Percentiles rank a stretch among this genome's conserved stretches.
Evolutionary conservation across 2,113 vertebrate species (phyloP).

Genomic region (Varanus komodoensis): DNA sequence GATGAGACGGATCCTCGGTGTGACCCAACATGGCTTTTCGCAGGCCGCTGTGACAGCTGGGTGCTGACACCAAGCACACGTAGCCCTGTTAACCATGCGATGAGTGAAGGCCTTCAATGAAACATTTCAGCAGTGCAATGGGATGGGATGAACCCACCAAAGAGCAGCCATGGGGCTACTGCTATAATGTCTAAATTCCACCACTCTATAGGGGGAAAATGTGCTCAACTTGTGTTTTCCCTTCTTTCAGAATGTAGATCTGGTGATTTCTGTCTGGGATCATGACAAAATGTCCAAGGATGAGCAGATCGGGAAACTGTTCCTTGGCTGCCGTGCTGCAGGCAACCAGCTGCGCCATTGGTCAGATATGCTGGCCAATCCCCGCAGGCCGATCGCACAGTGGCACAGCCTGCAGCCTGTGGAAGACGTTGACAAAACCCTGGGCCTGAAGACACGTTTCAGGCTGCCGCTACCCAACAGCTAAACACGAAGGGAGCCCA

Average conservation of each 20-base stretch:
- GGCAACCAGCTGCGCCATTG: conserved; percentile 93
- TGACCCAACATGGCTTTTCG: no score
- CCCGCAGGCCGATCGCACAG: conserved; percentile 89
- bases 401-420: conserved; percentile 91
- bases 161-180: neutral
- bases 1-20: no score
- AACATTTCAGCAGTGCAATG: neutral
- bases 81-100: neutral
- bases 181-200: neutral
- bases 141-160: no score
- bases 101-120: neutral
- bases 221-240: neutral
- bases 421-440: conserved; percentile 82
- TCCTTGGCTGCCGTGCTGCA: conserved; percentile 83
- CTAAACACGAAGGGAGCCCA: conserved; percentile 28
- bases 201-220: no score
- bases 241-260: conserved; percentile 84
- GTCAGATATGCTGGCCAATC: conserved; percentile 95
- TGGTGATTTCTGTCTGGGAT: conserved; percentile 95
- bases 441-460: conserved; percentile 77
- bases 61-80: no score
- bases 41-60: neutral
- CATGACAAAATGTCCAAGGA: conserved; percentile 90
- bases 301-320: conserved; percentile 90
- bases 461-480: conserved; percentile 70